Base-by-base conservation (phyloP, 2,888 invertebrate species). In the Drosophila pullipes region DNA sequence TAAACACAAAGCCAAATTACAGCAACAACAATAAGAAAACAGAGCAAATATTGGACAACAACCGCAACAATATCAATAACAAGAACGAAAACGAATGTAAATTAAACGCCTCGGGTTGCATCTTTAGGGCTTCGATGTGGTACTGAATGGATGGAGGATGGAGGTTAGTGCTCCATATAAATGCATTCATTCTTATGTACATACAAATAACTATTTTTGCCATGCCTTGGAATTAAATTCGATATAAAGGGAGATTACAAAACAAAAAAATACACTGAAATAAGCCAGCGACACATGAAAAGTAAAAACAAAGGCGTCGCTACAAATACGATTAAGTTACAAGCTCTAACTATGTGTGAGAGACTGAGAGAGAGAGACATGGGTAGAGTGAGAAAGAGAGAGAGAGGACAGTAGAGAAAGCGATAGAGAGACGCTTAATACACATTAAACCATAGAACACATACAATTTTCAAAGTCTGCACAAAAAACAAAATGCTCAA, bases 321-420 rank as follows among this genome's bases (percentile, higher is more conserved):
- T 73, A 71, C 85, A 86, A 86, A 86, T 86, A 89, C 85, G 85
- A 86, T 86, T 86, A 91, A 90, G 86, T 85, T 85, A 89, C 85
- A 78, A 76, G 85, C 87, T 89, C 76, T 82, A 79, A 74, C 74
- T 76, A 67, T 65, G 52, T 76, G 67, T 64, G 54, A 28, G 18
- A 25, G 55, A 13, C 13, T 10, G 10, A 25, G 18, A 70, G 73
- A 73, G 9, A 22, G 22, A 73, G 33, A 33, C 16, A 31, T 30
- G 1, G 31, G 31, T 31, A 50, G 30, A 49, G 35, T 33, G 30
- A n/a, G 28, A 35, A 30, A 4, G 28, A 10, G 28, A 10, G 11
- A 35, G 59, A 44, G 58, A 31, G 22, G 13, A n/a, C 44, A 11
- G 22, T 33, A 44, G 52, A 3, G 35, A 30, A 41, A 13, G 30